A percentile compares a stretch with the other conserved stretches of the same genome.
phyloP scores from a whole-genome alignment of 2,797 vertebrate species.

The Lagodon rhomboides region DNA sequence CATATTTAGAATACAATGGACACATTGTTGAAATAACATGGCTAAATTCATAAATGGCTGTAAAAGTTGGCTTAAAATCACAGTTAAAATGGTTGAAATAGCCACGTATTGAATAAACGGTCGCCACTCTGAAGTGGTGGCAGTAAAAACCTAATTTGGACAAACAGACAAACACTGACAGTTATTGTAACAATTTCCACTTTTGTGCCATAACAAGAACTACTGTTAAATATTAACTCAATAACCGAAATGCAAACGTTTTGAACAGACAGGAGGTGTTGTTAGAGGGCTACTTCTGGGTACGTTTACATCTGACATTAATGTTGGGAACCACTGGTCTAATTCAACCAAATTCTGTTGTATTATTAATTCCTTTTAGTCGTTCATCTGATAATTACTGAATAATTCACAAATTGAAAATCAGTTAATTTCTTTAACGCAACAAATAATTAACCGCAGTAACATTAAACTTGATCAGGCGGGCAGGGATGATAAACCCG shows the following conservation, averaged over 20 bases:
- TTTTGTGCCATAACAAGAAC: neutral
- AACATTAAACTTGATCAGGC: neutral
- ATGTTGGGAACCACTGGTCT: constrained; percentile 42
- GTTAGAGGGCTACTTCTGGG: neutral
- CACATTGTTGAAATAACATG: neutral
- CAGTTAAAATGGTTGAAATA: neutral
- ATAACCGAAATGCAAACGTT: neutral
- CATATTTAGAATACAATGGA: neutral
- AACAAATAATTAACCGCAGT: neutral
- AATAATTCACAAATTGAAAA: constrained; percentile 5
- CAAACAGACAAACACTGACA: neutral
- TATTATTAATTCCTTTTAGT: neutral
- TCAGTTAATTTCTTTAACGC: constrained; percentile 5
- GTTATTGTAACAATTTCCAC: neutral
- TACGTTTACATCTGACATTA: neutral
- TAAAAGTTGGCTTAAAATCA: too few relatives aligned
- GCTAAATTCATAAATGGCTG: neutral
- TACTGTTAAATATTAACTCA: neutral
- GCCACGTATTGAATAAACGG: neutral
- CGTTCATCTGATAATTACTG: neutral
- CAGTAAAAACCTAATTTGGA: neutral
- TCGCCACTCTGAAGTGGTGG: neutral
- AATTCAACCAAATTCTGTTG: constrained; percentile 43
- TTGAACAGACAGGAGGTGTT: neutral
- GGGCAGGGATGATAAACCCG: constrained; percentile 4